These are phyloP conservation scores for Phytoseiulus persimilis DNA, from an alignment of 2,888 invertebrate species.

Conservation along the genomic window DNA sequence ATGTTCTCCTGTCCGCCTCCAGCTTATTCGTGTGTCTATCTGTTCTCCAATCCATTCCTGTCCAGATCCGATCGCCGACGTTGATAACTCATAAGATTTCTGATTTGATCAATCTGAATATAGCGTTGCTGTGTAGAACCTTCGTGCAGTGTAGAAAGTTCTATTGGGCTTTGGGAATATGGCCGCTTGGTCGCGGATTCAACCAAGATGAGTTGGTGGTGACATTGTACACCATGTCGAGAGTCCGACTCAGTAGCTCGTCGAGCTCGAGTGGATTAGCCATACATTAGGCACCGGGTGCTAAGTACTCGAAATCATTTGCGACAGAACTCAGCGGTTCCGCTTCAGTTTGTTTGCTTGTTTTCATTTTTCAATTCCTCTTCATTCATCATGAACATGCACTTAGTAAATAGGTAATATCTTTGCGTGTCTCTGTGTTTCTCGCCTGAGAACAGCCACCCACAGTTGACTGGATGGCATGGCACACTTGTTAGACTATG, in stretches of 20 bases:
- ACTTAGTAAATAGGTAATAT: not conserved
- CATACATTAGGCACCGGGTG: not conserved
- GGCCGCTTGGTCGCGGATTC: not conserved
- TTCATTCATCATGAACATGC: not conserved
- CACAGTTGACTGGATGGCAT: not conserved
- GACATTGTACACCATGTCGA: not conserved
- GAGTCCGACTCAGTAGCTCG: not conserved
- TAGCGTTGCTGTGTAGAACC: not conserved
- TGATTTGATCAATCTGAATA: not conserved
- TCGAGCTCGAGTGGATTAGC: not conserved
- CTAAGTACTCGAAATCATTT: not conserved
- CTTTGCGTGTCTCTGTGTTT: not conserved
- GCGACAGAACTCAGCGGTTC: not conserved
- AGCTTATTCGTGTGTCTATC: not conserved
- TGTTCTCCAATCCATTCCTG: not conserved
- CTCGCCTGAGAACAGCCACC: not conserved
- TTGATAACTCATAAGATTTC: not conserved
- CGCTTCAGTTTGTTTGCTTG: not conserved
- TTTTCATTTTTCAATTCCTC: not conserved
- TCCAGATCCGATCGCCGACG: not conserved
- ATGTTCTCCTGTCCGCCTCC: not conserved
- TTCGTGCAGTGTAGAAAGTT: not conserved
- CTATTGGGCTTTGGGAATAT: constrained; percentile 5
- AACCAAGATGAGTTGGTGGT: not conserved
- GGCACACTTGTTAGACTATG: not conserved